Conservation (phyloP, 2,797 vertebrate genomes). For the Sebastes taczanowskii region DNA sequence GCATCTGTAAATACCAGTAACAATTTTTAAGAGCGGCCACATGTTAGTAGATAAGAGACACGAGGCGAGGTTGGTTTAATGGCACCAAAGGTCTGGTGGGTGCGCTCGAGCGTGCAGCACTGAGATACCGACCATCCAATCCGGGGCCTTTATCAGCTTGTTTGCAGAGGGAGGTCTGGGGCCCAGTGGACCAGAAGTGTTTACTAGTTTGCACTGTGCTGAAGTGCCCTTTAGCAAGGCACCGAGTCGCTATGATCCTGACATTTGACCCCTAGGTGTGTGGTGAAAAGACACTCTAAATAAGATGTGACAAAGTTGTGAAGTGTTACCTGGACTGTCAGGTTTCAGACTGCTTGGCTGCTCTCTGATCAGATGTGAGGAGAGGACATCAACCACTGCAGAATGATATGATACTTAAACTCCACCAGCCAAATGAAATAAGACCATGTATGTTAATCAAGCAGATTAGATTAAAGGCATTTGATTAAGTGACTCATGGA, state of each 20-base stretch:
- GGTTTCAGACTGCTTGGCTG: conserved; percentile 17
- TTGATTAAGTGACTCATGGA: conserved; percentile 67
- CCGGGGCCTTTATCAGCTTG: conserved; percentile 31
- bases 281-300: not conserved
- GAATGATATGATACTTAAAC: conserved; percentile 10
- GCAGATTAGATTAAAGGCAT: conserved; percentile 60
- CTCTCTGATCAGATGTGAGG: conserved; percentile 41
- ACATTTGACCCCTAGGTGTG: conserved; percentile 26
- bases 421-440: conserved; percentile 43
- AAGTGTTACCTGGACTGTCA: conserved; percentile 24
- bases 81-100: conserved; percentile 73
- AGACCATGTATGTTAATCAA: conserved; percentile 49
- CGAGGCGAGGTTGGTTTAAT: conserved; percentile 39
- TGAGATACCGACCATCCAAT: conserved; percentile 16
- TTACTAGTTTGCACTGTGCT: not conserved
- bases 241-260: not conserved
- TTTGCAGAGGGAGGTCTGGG: conserved; percentile 34
- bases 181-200: conserved; percentile 24
- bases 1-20: conserved; percentile 56
- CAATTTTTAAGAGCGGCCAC: conserved; percentile 38
- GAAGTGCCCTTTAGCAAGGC: not conserved
- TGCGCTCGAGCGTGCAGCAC: conserved; percentile 55
- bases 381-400: conserved; percentile 10
- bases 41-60: conserved; percentile 51
- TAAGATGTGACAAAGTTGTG: conserved; percentile 16